Evolutionary conservation across 2,888 invertebrate species (phyloP).

Genomic region (Iselma pallidipennis): DNA sequence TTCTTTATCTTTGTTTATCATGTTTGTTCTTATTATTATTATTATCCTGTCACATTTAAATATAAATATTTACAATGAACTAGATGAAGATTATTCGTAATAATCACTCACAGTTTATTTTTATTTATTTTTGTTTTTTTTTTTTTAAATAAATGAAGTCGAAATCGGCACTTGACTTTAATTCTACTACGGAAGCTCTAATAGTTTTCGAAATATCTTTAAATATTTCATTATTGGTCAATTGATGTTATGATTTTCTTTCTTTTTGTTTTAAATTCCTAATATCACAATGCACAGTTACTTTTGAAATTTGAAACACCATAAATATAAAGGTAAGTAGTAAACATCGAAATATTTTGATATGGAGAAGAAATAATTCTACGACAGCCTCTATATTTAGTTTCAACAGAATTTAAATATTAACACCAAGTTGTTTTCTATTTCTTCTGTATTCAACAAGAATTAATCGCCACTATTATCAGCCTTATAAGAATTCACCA

Average conservation of each 20-base stretch:
- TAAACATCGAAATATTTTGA: not conserved
- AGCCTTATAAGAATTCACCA: not conserved
- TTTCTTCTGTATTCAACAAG: not conserved
- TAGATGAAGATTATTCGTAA: constrained; percentile 5
- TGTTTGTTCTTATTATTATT: constrained; percentile 17
- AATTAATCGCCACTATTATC: not conserved
- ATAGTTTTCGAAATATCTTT: constrained; percentile 19
- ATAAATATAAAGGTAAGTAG: constrained; percentile 1
- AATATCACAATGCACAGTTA: constrained; percentile 20
- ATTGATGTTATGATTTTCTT: constrained; percentile 11
- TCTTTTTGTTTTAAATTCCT: not conserved
- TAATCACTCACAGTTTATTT: constrained; percentile 19
- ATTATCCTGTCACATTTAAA: constrained; percentile 26
- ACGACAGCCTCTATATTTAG: not conserved
- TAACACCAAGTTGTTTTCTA: not conserved
- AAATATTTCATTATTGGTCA: constrained; percentile 22
- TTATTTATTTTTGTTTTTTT: constrained; percentile 9
- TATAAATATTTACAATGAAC: constrained; percentile 5
- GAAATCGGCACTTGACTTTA: constrained; percentile 35
- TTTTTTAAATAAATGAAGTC: constrained; percentile 4
- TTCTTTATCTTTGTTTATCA: too few relatives aligned
- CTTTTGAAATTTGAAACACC: constrained; percentile 1
- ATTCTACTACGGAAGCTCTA: constrained; percentile 35
- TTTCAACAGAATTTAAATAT: too few relatives aligned
- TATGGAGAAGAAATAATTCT: not conserved